phyloP scores from a whole-genome alignment of 2,113 vertebrate species.

The human (Homo sapiens) region DNA sequence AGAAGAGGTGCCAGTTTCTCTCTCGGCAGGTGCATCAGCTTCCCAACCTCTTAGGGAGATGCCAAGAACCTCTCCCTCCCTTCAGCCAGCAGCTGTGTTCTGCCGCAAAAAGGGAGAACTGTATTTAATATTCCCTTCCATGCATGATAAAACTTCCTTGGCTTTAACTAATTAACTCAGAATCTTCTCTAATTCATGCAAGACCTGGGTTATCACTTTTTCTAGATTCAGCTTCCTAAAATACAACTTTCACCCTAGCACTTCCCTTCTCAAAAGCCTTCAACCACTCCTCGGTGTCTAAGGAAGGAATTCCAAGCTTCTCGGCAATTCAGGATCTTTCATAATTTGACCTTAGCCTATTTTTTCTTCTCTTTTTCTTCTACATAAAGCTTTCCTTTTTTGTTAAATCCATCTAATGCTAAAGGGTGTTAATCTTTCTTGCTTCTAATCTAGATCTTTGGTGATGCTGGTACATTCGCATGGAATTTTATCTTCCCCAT shows the following conservation, averaged over 20 bases:
- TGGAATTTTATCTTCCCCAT: background rate
- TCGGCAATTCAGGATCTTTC: background rate
- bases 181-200: background rate
- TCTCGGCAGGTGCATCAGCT: slow-evolving; percentile 9
- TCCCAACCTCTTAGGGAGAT: background rate
- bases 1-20: background rate
- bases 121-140: background rate
- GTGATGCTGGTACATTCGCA: background rate
- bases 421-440: background rate
- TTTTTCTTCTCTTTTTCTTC: background rate
- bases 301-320: background rate
- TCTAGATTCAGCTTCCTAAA: background rate
- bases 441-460: background rate
- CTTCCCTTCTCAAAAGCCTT: background rate
- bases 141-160: background rate
- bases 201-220: background rate
- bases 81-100: background rate
- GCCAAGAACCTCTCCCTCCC: background rate
- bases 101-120: background rate
- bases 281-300: background rate
- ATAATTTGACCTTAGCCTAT: background rate
- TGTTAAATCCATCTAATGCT: background rate
- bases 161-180: background rate
- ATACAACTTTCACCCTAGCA: background rate
- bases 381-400: background rate